Evolutionary conservation across 2,113 vertebrate genomes (phyloP), one percentile per base, ranked within the genome.

Genomic region (Copsychus sechellarum): DNA sequence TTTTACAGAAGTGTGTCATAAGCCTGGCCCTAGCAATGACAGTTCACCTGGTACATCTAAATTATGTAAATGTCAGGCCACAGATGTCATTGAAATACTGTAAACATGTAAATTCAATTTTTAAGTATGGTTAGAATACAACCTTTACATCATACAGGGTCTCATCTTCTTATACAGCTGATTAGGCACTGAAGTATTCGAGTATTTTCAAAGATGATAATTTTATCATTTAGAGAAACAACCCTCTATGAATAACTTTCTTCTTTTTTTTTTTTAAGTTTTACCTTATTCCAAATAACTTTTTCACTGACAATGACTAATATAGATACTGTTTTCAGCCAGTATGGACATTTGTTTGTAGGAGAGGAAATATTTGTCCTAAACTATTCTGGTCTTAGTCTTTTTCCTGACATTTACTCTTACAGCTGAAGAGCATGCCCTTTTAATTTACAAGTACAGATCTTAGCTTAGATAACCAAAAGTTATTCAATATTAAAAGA

Each of bases 381-480:
- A 76, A 78, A 50, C 16, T 43, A 1, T 62, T 86, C 29, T 47
- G 47, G 48, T 70, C 25, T 6, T 16, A 77, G 10, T 2, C 2
- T 38, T 95, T 91, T 50, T 83, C 58, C 56, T 84, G 33, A 7
- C 42, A 34, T 86, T 92, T 84, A 74, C 17, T 48, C 23, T 77
- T 72, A 62, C 0, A 84, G 47, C 19, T 86, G 14, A 11, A 86
- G 42, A 94, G 81, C 8, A 64, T 33, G 8, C 10, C 15, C 21
- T 85, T 19, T 87, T 71, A 81, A 81, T 81, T 94, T 87, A 51
- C 72, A 84, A 74, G 60, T 89, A 58, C 47, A 84, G 48, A 89
- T 86, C 56, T 74, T 78, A 34, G 33, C 15, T 91, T 86, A 87
- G 90, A 84, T 66, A 93, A 72, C 29, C 28, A 86, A 76, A 82